Base-by-base conservation (phyloP, 1,140 invertebrate genomes). In the Drosophila willistoni region DNA sequence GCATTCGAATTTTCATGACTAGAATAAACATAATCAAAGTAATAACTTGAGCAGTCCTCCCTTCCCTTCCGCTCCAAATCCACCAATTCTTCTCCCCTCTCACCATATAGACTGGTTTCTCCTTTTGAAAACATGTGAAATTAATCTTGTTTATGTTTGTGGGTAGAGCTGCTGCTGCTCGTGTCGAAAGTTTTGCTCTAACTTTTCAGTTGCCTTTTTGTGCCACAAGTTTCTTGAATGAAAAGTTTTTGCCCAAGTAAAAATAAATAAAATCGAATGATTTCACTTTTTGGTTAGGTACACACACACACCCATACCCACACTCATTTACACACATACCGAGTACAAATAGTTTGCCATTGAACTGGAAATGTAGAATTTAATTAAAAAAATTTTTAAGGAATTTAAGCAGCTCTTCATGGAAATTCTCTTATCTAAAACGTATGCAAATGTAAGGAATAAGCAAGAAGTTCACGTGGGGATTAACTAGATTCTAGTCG, bases 21-120 rank as follows among this genome's bases (percentile, higher is more conserved):
- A 87, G 78, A 86, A 86, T 86, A 86, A 86, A 89, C 83, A 86
- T 86, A 89, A 86, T 86, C 84, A 86, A 89, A 86, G 84, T 86
- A 86, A 86, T 87, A 86, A 87, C 83, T 83, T 67, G 56, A 68
- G 62, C 71, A 68, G 17, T 68, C 22, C 39, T 19, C 39, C n/a
- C 33, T 4, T 12, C 57, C 42, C 10, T 9, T 10, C n/a, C n/a
- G n/a, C n/a, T n/a, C 25, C 29, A 29, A 29, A 29, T 29, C 29
- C 29, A 29, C 29, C 29, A 29, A 29, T 29, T 29, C 29, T 7
- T 6, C 29, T 29, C 39, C 14, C 42, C 47, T 33, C n/a, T 56
- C 61, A 29, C 29, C 29, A 29, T 29, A 29, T 29, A 29, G 17
- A 9, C 13, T 12, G 25, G 29, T 42, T 41, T 63, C 60, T 65